Evolutionary conservation across 2,888 invertebrate genomes (phyloP).

Genomic region (Nasonia oneida): DNA sequence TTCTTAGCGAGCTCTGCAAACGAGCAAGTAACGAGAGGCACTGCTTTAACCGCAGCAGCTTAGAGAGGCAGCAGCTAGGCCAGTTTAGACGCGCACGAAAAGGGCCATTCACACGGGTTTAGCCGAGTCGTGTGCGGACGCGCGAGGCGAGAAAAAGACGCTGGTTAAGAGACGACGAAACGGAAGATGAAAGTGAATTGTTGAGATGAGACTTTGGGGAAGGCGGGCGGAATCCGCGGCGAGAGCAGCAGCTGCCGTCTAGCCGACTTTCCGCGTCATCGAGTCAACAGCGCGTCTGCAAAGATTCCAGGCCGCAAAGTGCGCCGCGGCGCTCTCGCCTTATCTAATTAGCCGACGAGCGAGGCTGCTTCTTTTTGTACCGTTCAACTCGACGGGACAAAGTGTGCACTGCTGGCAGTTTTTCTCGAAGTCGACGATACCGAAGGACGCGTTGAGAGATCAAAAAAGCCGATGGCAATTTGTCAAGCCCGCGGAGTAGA

Average conservation of each 20-base stretch:
- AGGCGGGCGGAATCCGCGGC: conserved; percentile 23
- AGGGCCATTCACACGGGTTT: conserved; percentile 14
- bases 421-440: no score
- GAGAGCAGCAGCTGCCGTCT: conserved; percentile 21
- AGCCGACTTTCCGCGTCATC: conserved; percentile 36
- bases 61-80: no score
- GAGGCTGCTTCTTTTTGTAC: not conserved
- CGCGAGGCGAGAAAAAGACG: conserved; percentile 15
- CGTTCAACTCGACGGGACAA: not conserved
- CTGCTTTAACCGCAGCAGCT: not conserved
- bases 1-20: not conserved
- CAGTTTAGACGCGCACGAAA: not conserved
- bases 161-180: conserved; percentile 41
- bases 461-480: not conserved
- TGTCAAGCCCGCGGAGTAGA: not conserved
- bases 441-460: no score
- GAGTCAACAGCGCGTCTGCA: conserved; percentile 21
- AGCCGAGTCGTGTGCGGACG: not conserved
- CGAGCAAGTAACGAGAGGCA: not conserved
- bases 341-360: not conserved
- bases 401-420: not conserved
- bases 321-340: not conserved
- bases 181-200: conserved; percentile 59
- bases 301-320: not conserved
- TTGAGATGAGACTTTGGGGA: conserved; percentile 44